Percentiles rank a stretch among this genome's conserved stretches.
Evolutionary conservation across 2,113 vertebrate species (phyloP).

Genomic region (Phalacrocorax aristotelis): DNA sequence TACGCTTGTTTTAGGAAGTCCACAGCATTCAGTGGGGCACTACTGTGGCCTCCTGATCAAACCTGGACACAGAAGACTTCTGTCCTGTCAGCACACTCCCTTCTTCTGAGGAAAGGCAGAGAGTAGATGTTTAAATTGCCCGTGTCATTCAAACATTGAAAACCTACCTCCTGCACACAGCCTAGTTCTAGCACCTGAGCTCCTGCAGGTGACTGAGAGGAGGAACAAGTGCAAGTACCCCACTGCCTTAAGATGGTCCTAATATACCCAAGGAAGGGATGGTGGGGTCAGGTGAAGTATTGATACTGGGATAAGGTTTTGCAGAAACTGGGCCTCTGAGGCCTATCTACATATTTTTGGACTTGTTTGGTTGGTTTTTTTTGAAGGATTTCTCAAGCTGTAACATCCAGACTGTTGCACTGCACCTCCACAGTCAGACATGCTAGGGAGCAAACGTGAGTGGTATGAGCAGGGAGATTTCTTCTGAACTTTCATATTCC

Average conservation of each 20-base stretch:
- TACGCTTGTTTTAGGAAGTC: background rate
- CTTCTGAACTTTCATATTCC: background rate
- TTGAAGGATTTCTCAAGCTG: background rate
- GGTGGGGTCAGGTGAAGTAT: background rate
- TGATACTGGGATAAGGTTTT: background rate
- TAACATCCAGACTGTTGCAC: background rate
- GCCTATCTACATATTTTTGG: background rate
- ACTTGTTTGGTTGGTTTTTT: background rate
- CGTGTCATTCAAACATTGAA: background rate
- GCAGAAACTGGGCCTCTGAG: background rate
- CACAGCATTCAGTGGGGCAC: background rate
- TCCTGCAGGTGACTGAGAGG: background rate
- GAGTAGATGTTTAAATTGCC: background rate
- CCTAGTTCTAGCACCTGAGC: background rate
- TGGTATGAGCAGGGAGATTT: background rate
- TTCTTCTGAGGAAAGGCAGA: background rate
- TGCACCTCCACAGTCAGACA: background rate
- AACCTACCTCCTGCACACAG: background rate
- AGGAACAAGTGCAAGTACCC: background rate
- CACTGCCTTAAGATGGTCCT: background rate
- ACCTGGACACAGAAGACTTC: background rate
- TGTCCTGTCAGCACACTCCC: fast-evolving
- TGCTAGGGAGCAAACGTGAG: background rate
- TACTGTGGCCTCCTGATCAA: background rate
- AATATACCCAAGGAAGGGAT: background rate